Evolutionary conservation across 2,797 vertebrate genomes (phyloP).

Genomic region (Eulemur mongoz): DNA sequence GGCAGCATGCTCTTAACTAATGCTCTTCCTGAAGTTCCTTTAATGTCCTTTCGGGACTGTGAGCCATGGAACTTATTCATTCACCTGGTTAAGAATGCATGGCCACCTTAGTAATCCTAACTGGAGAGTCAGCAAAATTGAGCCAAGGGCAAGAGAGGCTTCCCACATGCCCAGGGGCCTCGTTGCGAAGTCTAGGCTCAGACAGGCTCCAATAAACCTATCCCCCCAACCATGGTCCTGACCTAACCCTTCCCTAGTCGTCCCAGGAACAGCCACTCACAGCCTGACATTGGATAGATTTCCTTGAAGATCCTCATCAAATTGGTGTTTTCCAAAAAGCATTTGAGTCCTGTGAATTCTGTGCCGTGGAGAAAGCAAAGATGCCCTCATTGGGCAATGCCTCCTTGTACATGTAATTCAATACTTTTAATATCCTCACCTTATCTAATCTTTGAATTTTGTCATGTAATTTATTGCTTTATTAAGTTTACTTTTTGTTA

Average conservation of each 20-base stretch:
- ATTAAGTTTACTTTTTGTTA: conserved; percentile 71
- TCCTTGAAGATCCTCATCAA: neutral
- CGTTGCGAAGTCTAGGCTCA: neutral
- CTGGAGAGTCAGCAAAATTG: neutral
- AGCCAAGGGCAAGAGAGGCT: neutral
- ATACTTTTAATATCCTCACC: conserved; percentile 53
- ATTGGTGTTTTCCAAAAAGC: neutral
- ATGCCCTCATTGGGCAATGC: neutral
- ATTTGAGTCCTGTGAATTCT: conserved; percentile 22
- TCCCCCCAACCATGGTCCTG: rapidly evolving
- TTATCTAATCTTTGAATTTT: conserved; percentile 60
- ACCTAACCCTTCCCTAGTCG: neutral
- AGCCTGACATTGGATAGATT: neutral
- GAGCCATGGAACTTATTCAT: neutral
- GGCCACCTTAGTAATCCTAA: neutral
- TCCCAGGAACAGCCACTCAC: neutral
- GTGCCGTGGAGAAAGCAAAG: conserved; percentile 24
- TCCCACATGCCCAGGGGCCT: no score
- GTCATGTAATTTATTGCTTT: conserved; percentile 75
- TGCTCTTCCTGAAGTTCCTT: neutral
- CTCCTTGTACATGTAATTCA: conserved; percentile 31
- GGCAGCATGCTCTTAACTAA: neutral
- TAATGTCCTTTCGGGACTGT: rapidly evolving
- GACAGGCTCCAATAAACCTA: neutral
- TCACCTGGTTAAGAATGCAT: neutral